Evolutionary conservation across 2,888 invertebrate genomes (phyloP).

Genomic region (Andrena dorsata): DNA sequence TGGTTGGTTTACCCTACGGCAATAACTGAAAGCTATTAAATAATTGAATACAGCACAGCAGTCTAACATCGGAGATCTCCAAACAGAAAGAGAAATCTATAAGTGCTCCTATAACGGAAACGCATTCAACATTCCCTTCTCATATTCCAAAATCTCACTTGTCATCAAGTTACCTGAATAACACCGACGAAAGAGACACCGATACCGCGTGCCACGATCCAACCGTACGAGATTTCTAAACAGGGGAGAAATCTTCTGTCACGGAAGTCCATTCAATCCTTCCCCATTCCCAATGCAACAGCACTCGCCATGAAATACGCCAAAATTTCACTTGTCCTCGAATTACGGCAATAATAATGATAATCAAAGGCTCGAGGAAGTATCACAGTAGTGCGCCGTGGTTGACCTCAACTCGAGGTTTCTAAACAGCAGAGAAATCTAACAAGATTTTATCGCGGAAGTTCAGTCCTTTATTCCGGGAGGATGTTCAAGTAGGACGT

Average conservation of each 20-base stretch:
- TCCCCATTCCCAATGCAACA: slow-evolving; percentile 2
- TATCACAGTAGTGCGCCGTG: neutral
- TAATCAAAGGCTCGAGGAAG: neutral
- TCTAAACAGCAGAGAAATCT: slow-evolving; percentile 53
- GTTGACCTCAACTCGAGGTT: slow-evolving; percentile 42
- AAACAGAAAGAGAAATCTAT: neutral
- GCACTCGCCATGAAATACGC: neutral
- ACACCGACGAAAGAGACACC: neutral
- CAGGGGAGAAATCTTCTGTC: slow-evolving; percentile 30
- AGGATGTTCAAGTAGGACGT: slow-evolving; percentile 46
- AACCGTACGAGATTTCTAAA: neutral
- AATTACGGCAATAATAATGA: slow-evolving; percentile 6
- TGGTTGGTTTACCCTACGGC: too few relatives aligned
- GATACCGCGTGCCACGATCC: neutral
- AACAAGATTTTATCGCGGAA: slow-evolving; percentile 51
- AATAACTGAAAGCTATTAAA: too few relatives aligned
- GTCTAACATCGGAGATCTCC: neutral
- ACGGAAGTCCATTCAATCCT: slow-evolving; percentile 4
- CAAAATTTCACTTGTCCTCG: slow-evolving; percentile 32
- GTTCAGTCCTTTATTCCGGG: slow-evolving; percentile 37
- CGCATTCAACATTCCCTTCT: neutral
- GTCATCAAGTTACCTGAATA: neutral
- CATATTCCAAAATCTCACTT: neutral
- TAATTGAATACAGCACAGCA: too few relatives aligned
- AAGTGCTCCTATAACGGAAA: neutral